Percentiles rank a stretch among this genome's conserved stretches.
phyloP scores from a whole-genome alignment of 2,888 invertebrate species.

The Smittia aterrima region DNA sequence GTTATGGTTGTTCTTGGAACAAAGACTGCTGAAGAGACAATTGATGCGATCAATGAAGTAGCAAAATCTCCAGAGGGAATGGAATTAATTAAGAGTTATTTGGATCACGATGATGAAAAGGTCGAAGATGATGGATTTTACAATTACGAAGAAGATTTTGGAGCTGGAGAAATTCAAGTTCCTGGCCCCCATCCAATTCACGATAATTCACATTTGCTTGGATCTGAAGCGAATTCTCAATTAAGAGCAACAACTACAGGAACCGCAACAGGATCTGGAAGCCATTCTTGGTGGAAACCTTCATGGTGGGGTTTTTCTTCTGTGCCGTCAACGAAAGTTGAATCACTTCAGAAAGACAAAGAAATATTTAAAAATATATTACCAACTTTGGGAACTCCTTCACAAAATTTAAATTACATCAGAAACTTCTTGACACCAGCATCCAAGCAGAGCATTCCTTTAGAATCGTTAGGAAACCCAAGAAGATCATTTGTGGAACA shows the following conservation, averaged over 20 bases:
- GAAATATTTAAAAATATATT: neutral
- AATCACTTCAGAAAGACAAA: neutral
- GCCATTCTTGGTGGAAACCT: constrained; percentile 1
- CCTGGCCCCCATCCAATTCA: too few relatives aligned
- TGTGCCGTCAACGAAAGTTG: neutral
- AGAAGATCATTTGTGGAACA: neutral
- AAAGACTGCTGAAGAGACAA: constrained; percentile 8
- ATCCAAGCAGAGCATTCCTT: neutral
- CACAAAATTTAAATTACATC: neutral
- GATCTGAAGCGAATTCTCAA: too few relatives aligned
- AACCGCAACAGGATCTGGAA: neutral
- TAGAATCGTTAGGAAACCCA: neutral
- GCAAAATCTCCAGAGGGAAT: constrained; percentile 15
- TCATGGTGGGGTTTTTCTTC: neutral
- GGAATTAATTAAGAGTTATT: constrained; percentile 9
- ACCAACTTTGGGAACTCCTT: neutral
- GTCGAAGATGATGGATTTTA: neutral
- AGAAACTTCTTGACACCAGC: neutral
- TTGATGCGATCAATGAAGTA: constrained; percentile 4
- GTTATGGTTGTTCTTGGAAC: constrained; percentile 22
- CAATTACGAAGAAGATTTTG: constrained; percentile 13
- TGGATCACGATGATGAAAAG: neutral
- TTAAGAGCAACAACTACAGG: neutral
- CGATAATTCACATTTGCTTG: too few relatives aligned
- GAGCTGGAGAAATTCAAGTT: constrained; percentile 27